These are phyloP conservation scores for Dicaeum eximium DNA, from an alignment of 2,113 vertebrate species.

Conservation along the genomic window DNA sequence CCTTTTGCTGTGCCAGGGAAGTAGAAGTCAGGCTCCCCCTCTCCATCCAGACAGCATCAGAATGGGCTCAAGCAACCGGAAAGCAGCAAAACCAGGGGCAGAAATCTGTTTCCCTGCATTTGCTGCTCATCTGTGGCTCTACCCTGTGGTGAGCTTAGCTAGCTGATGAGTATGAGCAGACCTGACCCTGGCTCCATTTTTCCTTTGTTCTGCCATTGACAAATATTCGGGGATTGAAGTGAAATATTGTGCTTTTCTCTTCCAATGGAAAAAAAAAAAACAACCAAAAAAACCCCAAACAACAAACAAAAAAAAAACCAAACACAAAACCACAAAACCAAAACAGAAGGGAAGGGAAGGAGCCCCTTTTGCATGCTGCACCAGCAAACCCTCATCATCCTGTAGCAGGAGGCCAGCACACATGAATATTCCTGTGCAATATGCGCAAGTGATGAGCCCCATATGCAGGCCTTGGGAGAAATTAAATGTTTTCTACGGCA, in stretches of 20 bases:
- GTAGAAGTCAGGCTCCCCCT: accelerated
- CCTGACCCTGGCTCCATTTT: background rate
- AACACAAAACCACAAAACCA: background rate
- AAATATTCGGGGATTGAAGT: background rate
- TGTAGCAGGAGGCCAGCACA: slow-evolving; percentile 59
- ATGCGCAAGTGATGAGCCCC: slow-evolving; percentile 56
- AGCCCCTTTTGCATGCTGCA: background rate
- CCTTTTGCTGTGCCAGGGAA: background rate
- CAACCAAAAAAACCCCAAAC: background rate
- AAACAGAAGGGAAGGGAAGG: background rate
- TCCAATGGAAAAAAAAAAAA: background rate
- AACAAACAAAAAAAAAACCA: too few species aligned
- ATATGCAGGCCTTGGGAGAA: slow-evolving; percentile 63
- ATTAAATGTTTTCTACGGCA: slow-evolving; percentile 48
- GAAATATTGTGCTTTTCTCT: background rate
- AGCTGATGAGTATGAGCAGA: background rate
- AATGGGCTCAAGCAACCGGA: background rate
- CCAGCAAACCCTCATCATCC: background rate
- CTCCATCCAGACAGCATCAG: background rate
- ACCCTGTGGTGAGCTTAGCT: background rate
- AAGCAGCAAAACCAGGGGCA: background rate
- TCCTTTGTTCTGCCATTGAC: slow-evolving; percentile 15
- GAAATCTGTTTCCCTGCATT: background rate
- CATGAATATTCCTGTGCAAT: slow-evolving; percentile 56
- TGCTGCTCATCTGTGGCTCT: background rate